Evolutionary conservation across 2,113 vertebrate genomes (phyloP), one percentile per base, ranked within the genome.

Genomic region (Donacobius atricapilla): DNA sequence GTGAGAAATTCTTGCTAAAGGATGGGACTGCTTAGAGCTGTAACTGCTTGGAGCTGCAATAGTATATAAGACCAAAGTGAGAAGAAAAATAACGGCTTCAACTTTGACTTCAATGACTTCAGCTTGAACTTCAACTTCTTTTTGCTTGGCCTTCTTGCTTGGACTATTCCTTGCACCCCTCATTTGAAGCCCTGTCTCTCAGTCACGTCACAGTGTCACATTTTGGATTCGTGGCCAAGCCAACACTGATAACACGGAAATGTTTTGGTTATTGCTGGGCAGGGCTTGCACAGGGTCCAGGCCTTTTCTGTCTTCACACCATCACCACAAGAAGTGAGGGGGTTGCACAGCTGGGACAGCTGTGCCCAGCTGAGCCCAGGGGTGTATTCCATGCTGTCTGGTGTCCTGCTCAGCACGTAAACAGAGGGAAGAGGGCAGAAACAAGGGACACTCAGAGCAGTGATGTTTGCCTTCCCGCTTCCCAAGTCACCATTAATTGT

Each of bases 401-500:
- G 31, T 1, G 1, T 42, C 2, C 0, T 8, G 6, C 18, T 58
- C 33, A 64, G 10, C 9, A 18, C 2, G 25, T 2, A 19, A 40
- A 4, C 21, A 30, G 22, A 2, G 7, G 31, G 25, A 35, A 37
- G 39, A 23, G 0, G 1, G 2, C 1, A 0, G 16, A 40, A 71
- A 5, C 2, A 27, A 23, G 3, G 16, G 13, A 31, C 4, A 1
- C 51, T 63, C 0, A 0, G 31, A 53, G 6, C 3, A 2, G 24
- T 28, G 18, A 2, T 0, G 1, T n/a, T 73, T 78, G 39, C 6
- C 24, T 39, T 78, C 40, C 27, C 1, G 1, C 10, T 84, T 71
- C 40, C 35, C 25, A 61, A 56, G 68, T 31, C 12, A 24, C 23
- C 0, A 0, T 8, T 33, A 40, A 1, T 0, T 3, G 5, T 48